Conservation (phyloP, 2,113 vertebrate genomes). For the Eulacestoma nigropectus region DNA sequence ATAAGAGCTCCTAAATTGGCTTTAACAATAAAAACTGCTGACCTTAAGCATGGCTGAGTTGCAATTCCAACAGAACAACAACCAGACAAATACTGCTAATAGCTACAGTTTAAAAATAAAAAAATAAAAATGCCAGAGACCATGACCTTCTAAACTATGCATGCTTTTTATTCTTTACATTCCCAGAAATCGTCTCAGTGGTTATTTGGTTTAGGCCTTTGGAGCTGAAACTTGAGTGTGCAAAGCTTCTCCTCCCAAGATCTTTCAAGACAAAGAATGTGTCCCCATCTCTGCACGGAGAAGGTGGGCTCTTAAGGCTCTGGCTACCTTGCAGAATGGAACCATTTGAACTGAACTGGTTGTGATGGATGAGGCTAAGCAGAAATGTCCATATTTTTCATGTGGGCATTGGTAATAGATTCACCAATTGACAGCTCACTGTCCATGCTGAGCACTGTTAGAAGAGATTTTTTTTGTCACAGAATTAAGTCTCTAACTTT, state of each 20-base stretch:
- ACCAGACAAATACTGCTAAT: not conserved
- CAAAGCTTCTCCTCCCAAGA: not conserved
- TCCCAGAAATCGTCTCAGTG: not conserved
- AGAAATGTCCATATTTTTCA: not conserved
- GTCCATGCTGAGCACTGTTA: not conserved
- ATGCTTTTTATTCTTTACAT: not conserved
- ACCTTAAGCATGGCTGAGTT: constrained; percentile 67
- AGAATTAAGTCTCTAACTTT: not conserved
- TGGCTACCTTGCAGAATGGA: not conserved
- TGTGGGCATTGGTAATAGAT: not conserved
- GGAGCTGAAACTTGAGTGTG: not conserved
- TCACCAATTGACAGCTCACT: not conserved
- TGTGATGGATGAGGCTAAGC: not conserved
- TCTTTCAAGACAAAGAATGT: not conserved
- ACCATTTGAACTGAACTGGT: not conserved
- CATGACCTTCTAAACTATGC: not conserved
- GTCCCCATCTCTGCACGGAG: not conserved
- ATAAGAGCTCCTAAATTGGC: constrained; percentile 80
- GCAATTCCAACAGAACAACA: constrained; percentile 66
- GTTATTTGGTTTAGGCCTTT: not conserved
- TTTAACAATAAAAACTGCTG: constrained; percentile 78
- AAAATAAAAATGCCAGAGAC: not conserved
- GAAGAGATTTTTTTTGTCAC: not conserved
- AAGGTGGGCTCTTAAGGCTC: not conserved
- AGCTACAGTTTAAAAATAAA: not conserved